Conservation (phyloP, 64 coral and sea anemone genomes). For the Montipora efflorescens region DNA sequence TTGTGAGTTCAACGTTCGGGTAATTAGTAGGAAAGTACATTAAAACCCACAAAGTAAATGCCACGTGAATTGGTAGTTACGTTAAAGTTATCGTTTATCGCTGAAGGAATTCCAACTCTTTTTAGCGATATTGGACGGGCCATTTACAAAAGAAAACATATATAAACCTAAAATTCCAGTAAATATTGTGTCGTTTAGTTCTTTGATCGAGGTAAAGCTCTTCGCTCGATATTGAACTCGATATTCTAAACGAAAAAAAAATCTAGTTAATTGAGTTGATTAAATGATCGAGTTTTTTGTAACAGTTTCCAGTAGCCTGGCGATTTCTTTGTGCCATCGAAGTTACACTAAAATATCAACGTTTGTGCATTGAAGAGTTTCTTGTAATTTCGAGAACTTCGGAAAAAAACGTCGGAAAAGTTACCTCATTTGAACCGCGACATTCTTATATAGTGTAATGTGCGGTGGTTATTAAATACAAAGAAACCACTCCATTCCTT, state of each 20-base stretch:
- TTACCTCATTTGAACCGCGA: neutral
- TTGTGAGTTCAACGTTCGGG: no score
- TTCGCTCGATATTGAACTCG: neutral
- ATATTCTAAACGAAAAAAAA: constrained; percentile 25
- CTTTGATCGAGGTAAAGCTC: constrained; percentile 23
- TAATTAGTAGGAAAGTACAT: no score
- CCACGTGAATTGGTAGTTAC: neutral
- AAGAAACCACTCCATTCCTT: neutral
- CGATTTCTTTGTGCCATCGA: neutral
- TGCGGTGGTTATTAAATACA: constrained; percentile 18
- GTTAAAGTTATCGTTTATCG: constrained; percentile 32
- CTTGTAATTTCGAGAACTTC: neutral
- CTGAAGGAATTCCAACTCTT: constrained; percentile 29
- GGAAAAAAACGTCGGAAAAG: neutral
- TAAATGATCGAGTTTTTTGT: constrained; percentile 7
- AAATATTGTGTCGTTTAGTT: neutral
- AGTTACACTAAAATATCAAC: neutral
- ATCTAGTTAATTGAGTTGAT: constrained; percentile 42
- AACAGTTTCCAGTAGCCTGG: neutral
- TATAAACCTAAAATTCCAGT: constrained; percentile 28
- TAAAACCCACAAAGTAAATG: neutral
- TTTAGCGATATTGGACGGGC: neutral
- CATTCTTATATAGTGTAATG: neutral
- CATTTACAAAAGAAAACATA: constrained; percentile 35
- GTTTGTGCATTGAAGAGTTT: neutral